Percentiles rank a stretch among this genome's conserved stretches.
Conservation (phyloP, 2,797 vertebrate species). For the Pyrocephalus nanus region DNA sequence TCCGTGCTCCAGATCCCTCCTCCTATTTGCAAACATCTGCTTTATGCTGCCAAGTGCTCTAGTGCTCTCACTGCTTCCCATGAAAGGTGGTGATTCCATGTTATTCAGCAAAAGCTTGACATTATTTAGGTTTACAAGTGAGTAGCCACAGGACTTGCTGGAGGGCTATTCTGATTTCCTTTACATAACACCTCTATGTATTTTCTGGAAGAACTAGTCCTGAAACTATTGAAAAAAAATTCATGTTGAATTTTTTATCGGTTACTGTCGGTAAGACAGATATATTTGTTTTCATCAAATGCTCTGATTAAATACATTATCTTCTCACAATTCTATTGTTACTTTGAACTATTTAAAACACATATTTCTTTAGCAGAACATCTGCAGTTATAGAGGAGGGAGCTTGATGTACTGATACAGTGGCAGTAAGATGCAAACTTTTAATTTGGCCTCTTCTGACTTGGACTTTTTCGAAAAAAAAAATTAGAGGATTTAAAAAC, state of each 20-base stretch:
- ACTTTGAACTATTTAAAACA: background rate
- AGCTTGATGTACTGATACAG: background rate
- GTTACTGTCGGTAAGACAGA: background rate
- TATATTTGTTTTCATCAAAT: background rate
- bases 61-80: background rate
- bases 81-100: background rate
- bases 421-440: background rate
- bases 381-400: background rate
- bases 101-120: background rate
- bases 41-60: background rate
- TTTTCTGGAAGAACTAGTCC: background rate
- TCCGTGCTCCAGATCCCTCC: background rate
- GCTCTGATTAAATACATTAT: background rate
- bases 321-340: background rate
- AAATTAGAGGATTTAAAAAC: background rate
- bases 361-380: background rate
- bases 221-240: background rate
- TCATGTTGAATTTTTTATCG: background rate
- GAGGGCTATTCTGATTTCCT: background rate
- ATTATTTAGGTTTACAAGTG: accelerated
- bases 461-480: background rate
- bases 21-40: background rate
- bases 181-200: accelerated
- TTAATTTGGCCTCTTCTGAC: background rate
- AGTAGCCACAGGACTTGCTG: background rate